Evolutionary conservation across 2,888 invertebrate genomes (phyloP).

Genomic region (Leptinotarsa tumamoca): DNA sequence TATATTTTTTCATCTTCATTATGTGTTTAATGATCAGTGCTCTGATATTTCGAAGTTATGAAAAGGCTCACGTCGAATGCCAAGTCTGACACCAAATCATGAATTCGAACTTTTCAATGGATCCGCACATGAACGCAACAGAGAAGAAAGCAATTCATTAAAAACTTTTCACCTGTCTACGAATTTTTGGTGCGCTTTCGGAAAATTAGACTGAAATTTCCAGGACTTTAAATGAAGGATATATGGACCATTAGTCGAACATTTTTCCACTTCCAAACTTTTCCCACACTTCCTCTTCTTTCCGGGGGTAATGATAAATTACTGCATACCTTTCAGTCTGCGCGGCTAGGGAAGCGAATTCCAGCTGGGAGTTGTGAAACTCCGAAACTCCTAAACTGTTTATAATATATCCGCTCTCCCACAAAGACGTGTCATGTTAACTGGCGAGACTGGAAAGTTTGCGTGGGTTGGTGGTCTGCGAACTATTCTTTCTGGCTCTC

Average conservation of each 20-base stretch:
- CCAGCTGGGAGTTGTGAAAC: constrained; percentile 54
- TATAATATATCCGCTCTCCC: constrained; percentile 52
- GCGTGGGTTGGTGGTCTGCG: constrained; percentile 25
- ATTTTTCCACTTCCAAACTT: constrained; percentile 54
- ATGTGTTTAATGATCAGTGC: background rate
- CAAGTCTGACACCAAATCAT: constrained; percentile 28
- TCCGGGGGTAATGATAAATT: constrained; percentile 57
- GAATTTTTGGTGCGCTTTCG: constrained; percentile 33
- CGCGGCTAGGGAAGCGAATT: constrained; percentile 52
- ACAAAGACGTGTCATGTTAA: constrained; percentile 53
- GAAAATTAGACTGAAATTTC: constrained; percentile 44
- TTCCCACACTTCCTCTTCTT: constrained; percentile 52
- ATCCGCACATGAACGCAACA: constrained; percentile 30
- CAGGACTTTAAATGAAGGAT: constrained; percentile 54
- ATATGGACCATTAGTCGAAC: constrained; percentile 55
- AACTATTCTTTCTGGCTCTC: constrained; percentile 2
- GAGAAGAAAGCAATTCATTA: constrained; percentile 43
- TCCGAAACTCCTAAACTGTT: constrained; percentile 58
- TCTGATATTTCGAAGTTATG: background rate
- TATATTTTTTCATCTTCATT: background rate
- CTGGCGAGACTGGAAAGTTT: constrained; percentile 47
- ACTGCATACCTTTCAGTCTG: constrained; percentile 56
- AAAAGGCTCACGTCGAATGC: constrained; percentile 22
- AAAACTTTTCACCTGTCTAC: constrained; percentile 31
- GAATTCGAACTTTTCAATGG: constrained; percentile 32